phyloP scores from a whole-genome alignment of 2,888 invertebrate species.

The Choreutis nemorana region DNA sequence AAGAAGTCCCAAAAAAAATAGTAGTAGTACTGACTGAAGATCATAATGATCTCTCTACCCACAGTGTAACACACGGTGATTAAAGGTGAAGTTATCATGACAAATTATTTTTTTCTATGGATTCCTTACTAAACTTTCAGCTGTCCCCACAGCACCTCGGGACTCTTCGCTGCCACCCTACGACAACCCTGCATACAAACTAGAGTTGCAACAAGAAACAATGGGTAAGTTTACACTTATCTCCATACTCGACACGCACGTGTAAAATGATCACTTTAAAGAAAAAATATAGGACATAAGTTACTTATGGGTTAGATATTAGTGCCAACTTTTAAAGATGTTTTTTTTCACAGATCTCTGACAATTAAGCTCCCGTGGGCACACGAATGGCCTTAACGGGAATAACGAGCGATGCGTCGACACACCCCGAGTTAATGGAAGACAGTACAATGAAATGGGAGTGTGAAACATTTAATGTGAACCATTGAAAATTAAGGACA shows the following conservation, averaged over 20 bases:
- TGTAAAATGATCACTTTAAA: neutral
- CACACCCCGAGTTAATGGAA: conserved; percentile 35
- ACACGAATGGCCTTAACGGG: conserved; percentile 53
- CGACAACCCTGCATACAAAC: conserved; percentile 94
- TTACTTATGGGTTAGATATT: neutral
- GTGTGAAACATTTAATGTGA: conserved; percentile 24
- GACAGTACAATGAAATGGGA: conserved; percentile 50
- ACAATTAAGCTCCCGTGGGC: conserved; percentile 62
- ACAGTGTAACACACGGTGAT: no score
- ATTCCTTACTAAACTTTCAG: no score
- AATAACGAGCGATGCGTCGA: conserved; percentile 43
- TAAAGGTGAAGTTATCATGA: no score
- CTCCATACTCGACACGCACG: neutral
- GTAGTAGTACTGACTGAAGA: no score
- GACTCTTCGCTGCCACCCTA: conserved; percentile 84
- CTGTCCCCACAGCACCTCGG: conserved; percentile 79
- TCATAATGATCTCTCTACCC: no score
- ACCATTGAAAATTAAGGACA: neutral
- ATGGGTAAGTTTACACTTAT: conserved; percentile 71
- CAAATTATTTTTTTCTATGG: no score
- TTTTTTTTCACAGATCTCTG: conserved; percentile 42
- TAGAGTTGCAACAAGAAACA: conserved; percentile 91
- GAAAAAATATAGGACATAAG: neutral
- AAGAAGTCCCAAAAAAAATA: no score
- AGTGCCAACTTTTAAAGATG: neutral